Evolutionary conservation across 1,140 invertebrate genomes (phyloP), one percentile per base, ranked within the genome.

Genomic region (Elymnias hypermnestra): DNA sequence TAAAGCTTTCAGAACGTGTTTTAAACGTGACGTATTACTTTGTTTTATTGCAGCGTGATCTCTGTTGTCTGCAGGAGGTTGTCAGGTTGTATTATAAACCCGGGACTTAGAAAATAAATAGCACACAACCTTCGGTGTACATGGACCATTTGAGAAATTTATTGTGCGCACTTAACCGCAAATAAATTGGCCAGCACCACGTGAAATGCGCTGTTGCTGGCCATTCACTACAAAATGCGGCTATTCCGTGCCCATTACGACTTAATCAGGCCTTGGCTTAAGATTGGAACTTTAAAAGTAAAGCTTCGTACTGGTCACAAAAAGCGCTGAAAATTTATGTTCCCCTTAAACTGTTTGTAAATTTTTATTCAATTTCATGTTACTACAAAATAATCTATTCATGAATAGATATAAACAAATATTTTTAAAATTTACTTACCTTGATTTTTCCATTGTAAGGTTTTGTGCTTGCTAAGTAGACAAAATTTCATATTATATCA

Each of bases 151-250:
- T 72, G 62, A 74, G 73, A 79, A 82, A 82, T 75, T 81, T 83
- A 83, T 79, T 68, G 76, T 67, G 68, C 70, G 72, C 76, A 79
- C 72, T 83, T 81, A 77, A 82, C 74, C 73, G 71, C 76, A 77
- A 81, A 79, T 82, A 83, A 82, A 83, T 82, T 76, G 76, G 68
- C 63, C 65, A 46, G 46, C 51, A 62, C 61, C 63, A 72, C 65
- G 67, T 72, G 70, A 71, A 66, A 53, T 59, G 57, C 59, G 46
- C 59, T 64, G 57, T 63, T 65, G 46, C 55, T 63, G 47, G 49
- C 44, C 54, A 60, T 59, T 64, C 43, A 53, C 63, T 19, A 6
- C 42, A 39, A 39, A 39, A 38, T 49, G 36, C 43, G 43, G 43
- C 38, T 26, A 46, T 54, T 51, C 25, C 23, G 40, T 26, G 29